Conservation (phyloP, 2,797 vertebrate genomes). For the Squalus acanthias region DNA sequence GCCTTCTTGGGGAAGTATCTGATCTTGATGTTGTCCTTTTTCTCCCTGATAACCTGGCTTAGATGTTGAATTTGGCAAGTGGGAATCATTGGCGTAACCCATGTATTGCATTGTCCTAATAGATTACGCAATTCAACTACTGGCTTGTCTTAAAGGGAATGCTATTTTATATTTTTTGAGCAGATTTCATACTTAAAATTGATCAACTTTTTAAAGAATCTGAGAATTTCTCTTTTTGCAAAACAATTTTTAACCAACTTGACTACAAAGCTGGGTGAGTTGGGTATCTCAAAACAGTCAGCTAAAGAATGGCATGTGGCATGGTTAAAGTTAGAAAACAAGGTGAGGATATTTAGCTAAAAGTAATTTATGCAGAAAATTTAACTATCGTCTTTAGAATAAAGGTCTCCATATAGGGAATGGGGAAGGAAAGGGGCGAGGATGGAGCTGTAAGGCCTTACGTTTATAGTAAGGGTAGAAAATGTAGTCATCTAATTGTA, state of each 20-base stretch:
- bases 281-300: background rate
- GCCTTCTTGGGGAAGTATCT: background rate
- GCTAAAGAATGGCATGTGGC: background rate
- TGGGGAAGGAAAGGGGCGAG: background rate
- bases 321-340: background rate
- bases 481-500: background rate
- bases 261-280: background rate
- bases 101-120: background rate
- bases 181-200: background rate
- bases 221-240: background rate
- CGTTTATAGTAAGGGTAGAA: no score
- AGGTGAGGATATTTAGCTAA: background rate
- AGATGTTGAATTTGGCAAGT: background rate
- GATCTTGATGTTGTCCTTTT: background rate
- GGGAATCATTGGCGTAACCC: no score
- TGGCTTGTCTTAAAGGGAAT: background rate
- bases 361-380: background rate
- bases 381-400: background rate
- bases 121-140: background rate
- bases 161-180: background rate
- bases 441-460: background rate
- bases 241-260: constrained; percentile 5
- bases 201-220: background rate
- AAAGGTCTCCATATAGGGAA: background rate
- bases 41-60: background rate